Conservation (phyloP, 2,888 invertebrate species). For the Cristatella mucedo region DNA sequence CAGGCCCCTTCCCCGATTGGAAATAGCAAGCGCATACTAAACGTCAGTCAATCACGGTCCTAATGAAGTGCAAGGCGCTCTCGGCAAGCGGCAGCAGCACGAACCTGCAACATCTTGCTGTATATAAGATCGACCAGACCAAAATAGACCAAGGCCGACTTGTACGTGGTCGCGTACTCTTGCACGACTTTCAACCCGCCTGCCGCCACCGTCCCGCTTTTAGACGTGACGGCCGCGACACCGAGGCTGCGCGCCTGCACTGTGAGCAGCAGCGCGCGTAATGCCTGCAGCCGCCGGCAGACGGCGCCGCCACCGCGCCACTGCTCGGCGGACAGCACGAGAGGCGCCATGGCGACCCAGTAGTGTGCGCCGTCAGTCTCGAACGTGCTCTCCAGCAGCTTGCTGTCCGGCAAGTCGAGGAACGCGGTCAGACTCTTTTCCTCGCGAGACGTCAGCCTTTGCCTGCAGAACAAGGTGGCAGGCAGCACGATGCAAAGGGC, state of each 20-base stretch:
- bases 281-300: background rate
- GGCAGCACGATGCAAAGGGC: too few species aligned
- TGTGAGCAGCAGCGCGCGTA: background rate
- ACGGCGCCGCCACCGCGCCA: constrained; percentile 46
- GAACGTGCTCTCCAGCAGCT: constrained; percentile 59
- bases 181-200: constrained; percentile 17
- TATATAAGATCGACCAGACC: constrained; percentile 71
- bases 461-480: too few species aligned
- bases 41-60: too few species aligned
- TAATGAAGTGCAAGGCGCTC: too few species aligned
- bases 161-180: constrained; percentile 65
- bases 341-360: constrained; percentile 61
- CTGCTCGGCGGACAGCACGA: constrained; percentile 57
- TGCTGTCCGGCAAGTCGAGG: constrained; percentile 45
- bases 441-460: too few species aligned
- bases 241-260: too few species aligned
- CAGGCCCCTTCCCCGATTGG: too few species aligned
- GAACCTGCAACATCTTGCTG: constrained; percentile 66
- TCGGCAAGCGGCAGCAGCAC: too few species aligned
- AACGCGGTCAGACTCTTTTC: constrained; percentile 56
- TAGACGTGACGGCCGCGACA: too few species aligned
- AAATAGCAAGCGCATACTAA: too few species aligned
- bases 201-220: too few species aligned
- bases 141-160: constrained; percentile 67
- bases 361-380: constrained; percentile 85